Evolutionary conservation across 2,797 vertebrate species (phyloP).

Genomic region (Crocodylus rhombifer): DNA sequence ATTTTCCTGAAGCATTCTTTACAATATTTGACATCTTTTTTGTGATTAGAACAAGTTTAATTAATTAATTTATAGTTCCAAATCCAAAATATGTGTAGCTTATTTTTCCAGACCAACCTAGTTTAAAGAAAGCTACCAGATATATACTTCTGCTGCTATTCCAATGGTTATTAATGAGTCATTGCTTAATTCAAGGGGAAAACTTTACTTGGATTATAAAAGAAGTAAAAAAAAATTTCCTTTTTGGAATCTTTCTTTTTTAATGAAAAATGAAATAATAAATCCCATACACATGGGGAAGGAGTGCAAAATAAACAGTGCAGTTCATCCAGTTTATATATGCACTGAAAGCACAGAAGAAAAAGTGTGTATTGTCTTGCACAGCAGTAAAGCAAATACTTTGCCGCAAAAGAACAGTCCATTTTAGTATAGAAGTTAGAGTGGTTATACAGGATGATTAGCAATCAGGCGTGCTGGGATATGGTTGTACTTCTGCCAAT

Average conservation of each 20-base stretch:
- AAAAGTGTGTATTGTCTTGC: background rate
- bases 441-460: background rate
- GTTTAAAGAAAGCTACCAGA: background rate
- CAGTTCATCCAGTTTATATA: background rate
- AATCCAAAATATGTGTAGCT: background rate
- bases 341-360: background rate
- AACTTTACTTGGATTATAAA: background rate
- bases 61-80: background rate
- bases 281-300: background rate
- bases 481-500: constrained; percentile 24
- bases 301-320: constrained; percentile 9
- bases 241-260: background rate
- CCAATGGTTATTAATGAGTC: background rate
- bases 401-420: background rate
- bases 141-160: background rate
- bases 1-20: constrained; percentile 6
- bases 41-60: constrained; percentile 8
- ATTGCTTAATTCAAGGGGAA: background rate
- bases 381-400: background rate
- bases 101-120: background rate
- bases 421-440: background rate
- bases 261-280: background rate
- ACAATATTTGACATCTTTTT: background rate
- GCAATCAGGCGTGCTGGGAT: background rate
- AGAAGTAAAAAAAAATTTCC: background rate